Evolutionary conservation across 2,888 invertebrate genomes (phyloP), one percentile per base, ranked within the genome.

Genomic region (Neoscelio sp.): DNA sequence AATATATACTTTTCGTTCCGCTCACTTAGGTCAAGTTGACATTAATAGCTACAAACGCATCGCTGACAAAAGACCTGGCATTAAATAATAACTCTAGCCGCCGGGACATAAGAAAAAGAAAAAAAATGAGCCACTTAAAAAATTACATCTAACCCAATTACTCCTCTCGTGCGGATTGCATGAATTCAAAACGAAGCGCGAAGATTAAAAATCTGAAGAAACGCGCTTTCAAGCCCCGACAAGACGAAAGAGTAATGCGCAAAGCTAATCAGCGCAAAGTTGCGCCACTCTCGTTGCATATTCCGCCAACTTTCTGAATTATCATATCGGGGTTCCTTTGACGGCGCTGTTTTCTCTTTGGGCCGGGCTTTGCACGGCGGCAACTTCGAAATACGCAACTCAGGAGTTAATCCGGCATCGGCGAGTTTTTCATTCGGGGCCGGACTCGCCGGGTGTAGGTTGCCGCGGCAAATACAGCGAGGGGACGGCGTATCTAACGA

Each of bases 321-420:
- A 90, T 89, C 89, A 89, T 90, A 87, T 87, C 84, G 84, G 82
- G 80, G 85, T 82, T 52, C 87, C 87, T 90, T 90, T 89, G 89
- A 89, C 86, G 84, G 81, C 82, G 78, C 79, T 56, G 67, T 30
- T 68, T 44, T 48, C 70, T 71, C 64, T 58, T 50, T 54, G 62
- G 52, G 33, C 35, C 30, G 42, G 30, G 40, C 60, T 54, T 18
- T 35, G 44, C 62, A 50, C 52, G 40, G 65, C 78, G 56, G 60
- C 60, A 64, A 78, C 74, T 78, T 73, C 46, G 58, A 42, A 71
- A 80, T 67, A 54, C 73, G 73, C 68, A 74, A 80, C 68, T 74
- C 60, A 67, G 65, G 46, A 80, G 74, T 77, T 80, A 80, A 76
- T 77, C 73, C 48, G 35, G 40, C 64, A 68, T 73, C 74, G 71